A percentile compares a stretch with the other conserved stretches of the same genome.
These are phyloP conservation scores for Protodeltote pygarga DNA, from an alignment of 2,888 invertebrate genomes.

Conservation along the genomic window DNA sequence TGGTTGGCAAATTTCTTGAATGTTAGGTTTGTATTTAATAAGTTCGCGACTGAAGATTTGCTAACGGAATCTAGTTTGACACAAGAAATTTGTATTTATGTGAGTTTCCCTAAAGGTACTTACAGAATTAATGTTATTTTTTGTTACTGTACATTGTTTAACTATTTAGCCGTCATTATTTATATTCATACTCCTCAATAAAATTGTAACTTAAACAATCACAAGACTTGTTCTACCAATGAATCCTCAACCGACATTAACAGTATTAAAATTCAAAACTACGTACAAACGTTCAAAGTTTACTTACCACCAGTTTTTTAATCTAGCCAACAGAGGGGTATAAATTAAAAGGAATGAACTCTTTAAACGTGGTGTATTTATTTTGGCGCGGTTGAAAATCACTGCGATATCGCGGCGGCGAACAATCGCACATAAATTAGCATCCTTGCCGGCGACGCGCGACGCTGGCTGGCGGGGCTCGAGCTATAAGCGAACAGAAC, in stretches of 20 bases:
- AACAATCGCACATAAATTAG: constrained; percentile 55
- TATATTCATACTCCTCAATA: background rate
- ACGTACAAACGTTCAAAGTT: constrained; percentile 29
- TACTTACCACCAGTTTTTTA: constrained; percentile 29
- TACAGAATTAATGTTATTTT: too few species aligned
- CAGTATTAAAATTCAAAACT: constrained; percentile 21
- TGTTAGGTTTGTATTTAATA: background rate
- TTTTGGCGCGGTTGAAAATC: constrained; percentile 39
- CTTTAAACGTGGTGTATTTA: constrained; percentile 41
- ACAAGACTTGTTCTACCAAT: background rate
- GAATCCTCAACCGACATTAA: constrained; percentile 6
- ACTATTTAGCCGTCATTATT: too few species aligned
- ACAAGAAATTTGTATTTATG: too few species aligned
- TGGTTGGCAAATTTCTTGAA: constrained; percentile 1
- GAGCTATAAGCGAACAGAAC: constrained; percentile 21
- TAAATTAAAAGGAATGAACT: constrained; percentile 49
- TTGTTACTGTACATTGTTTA: too few species aligned
- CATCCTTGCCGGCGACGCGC: constrained; percentile 40
- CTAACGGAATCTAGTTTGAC: too few species aligned
- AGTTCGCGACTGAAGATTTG: too few species aligned
- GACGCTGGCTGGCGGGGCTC: constrained; percentile 19
- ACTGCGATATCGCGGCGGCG: constrained; percentile 43
- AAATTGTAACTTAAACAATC: too few species aligned
- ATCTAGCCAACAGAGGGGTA: constrained; percentile 20
- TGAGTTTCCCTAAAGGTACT: too few species aligned